Conservation (phyloP, 1,140 invertebrate species). For the Subanguina moxae region DNA sequence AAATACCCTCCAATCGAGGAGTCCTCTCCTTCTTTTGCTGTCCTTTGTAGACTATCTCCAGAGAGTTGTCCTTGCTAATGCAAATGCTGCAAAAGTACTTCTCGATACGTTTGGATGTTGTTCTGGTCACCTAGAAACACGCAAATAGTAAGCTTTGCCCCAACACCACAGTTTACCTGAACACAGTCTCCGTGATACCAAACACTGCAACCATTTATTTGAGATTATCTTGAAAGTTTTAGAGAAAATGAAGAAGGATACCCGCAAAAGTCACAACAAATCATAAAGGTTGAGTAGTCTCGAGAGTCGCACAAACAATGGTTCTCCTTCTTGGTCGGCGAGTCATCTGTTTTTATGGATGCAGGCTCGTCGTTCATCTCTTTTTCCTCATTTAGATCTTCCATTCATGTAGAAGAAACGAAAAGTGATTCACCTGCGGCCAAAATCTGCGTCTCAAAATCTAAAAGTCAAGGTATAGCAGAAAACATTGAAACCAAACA, state of each 20-base stretch:
- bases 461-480: no score
- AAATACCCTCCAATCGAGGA: conserved; percentile 1
- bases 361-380: no score
- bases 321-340: conserved; percentile 1
- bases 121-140: conserved; percentile 1
- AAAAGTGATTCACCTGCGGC: no score
- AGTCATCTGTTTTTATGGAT: background rate
- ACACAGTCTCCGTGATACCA: conserved; percentile 15
- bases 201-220: background rate
- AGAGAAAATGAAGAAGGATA: no score
- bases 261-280: conserved; percentile 9
- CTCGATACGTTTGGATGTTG: background rate
- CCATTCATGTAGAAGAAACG: no score
- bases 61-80: conserved; percentile 4
- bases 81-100: conserved; percentile 11
- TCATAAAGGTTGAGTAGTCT: conserved; percentile 15
- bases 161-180: background rate
- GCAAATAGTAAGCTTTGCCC: background rate
- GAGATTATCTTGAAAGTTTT: no score
- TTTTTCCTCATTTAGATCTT: no score
- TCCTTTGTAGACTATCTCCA: conserved; percentile 2
- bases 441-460: no score
- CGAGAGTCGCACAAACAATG: conserved; percentile 11
- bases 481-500: no score
- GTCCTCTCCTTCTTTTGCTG: conserved; percentile 11